Base-by-base conservation (phyloP, 2,888 invertebrate genomes). In the Cephus rjabovi region DNA sequence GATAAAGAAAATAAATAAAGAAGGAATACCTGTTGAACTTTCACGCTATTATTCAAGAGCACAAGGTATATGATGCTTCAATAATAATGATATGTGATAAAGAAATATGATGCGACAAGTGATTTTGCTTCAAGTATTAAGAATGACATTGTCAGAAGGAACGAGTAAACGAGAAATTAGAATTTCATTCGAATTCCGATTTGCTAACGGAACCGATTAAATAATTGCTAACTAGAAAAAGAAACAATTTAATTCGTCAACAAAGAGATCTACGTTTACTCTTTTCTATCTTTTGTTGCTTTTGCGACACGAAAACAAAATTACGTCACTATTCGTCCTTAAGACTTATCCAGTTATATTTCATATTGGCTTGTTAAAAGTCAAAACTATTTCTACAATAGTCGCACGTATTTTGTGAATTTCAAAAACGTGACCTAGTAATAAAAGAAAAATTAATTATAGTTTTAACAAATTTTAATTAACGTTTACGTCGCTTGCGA, bases 111-210 rank as follows among this genome's bases (percentile, higher is more conserved):
- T 80, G 79, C 76, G 79, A 84, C 56, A 56, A 23, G 9, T 56
- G 56, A 56, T 56, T 56, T 82, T 78, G 75, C 77, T 80, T 80
- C 74, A 79, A 81, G 77, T 78, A 82, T 84, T 84, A 78, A 56
- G 56, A 56, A 56, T 23, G 23, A 9, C 23, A 56, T 56, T 56
- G 9, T 56, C 56, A 23, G 56, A 23, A 9, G 2, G 6, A 23
- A 23, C 9, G 56, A 56, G 56, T 23, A 56, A 56, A 23, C 23
- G 56, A 23, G 23, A 23, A 56, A 56, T 56, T 56, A 23, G 56
- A 56, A 56, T 23, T 56, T 23, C 2, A 56, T 56, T 56, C 9
- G 23, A 23, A 56, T 56, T 56, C 56, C 23, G 23, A 23, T 9
- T 56, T 56, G 9, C 56, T 56, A 56, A 56, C 56, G 56, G 23